These are phyloP conservation scores for Lepidurus arcticus DNA, from an alignment of 1,140 invertebrate genomes.

Conservation along the genomic window DNA sequence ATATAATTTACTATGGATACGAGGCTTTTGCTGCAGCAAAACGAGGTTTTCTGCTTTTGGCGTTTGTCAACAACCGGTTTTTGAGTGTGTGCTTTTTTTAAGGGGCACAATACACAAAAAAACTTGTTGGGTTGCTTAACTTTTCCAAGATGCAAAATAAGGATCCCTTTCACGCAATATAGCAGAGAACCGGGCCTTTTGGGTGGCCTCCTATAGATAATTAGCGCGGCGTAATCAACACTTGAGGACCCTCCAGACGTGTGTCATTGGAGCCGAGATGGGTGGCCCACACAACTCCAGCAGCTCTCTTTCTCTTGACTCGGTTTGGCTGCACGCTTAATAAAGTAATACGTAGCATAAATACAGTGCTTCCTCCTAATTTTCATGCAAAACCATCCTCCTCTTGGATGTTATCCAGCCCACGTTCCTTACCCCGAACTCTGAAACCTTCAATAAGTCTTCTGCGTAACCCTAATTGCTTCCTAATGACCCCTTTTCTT, in stretches of 20 bases:
- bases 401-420: not conserved
- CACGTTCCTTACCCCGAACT: not conserved
- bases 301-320: not conserved
- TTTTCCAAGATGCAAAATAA: not conserved
- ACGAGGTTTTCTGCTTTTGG: conserved; percentile 9
- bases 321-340: not conserved
- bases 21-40: not conserved
- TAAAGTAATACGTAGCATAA: not conserved
- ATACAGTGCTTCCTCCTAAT: not conserved
- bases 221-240: conserved; percentile 21
- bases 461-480: not conserved
- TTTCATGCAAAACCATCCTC: not conserved
- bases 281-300: not conserved
- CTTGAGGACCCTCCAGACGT: conserved; percentile 20
- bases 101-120: not conserved
- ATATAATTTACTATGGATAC: not conserved
- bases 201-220: conserved; percentile 18
- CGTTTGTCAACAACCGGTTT: conserved; percentile 21
- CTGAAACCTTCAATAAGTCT: not conserved
- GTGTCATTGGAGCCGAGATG: conserved; percentile 12
- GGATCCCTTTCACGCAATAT: not conserved
- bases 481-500: not conserved
- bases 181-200: conserved; percentile 6
- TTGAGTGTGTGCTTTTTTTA: not conserved
- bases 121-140: not conserved